Conservation (phyloP, 2,888 invertebrate species). For the Galeopsomyia nigrocyanea region DNA sequence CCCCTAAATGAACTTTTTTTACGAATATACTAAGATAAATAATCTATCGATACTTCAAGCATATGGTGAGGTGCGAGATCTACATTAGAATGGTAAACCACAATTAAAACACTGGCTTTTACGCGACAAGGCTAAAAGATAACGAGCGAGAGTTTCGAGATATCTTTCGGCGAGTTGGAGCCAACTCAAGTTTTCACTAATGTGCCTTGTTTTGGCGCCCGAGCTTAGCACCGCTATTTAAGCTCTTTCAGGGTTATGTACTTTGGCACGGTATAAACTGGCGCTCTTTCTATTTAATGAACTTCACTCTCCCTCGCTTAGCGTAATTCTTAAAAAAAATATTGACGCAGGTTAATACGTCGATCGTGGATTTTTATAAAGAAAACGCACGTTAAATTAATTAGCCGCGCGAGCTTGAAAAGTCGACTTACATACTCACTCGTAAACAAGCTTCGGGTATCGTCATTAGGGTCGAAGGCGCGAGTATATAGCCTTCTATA, state of each 20-base stretch:
- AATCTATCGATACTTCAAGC: too few species aligned
- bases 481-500: conserved; percentile 53
- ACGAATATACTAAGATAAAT: too few species aligned
- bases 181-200: conserved; percentile 67
- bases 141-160: conserved; percentile 37
- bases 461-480: conserved; percentile 55
- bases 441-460: conserved; percentile 61
- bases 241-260: conserved; percentile 50
- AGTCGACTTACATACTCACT: conserved; percentile 22
- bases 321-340: too few species aligned
- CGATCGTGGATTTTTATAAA: too few species aligned
- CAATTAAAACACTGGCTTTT: conserved; percentile 56
- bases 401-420: conserved; percentile 58
- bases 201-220: conserved; percentile 66
- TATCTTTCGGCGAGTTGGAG: conserved; percentile 51
- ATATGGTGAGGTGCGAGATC: neutral
- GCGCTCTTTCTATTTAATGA: conserved; percentile 9
- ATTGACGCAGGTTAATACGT: neutral
- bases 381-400: conserved; percentile 59
- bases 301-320: conserved; percentile 16
- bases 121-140: conserved; percentile 37
- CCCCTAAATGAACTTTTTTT: too few species aligned
- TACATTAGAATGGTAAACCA: conserved; percentile 51
- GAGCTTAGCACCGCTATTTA: conserved; percentile 62
- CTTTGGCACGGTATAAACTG: conserved; percentile 43